These are phyloP conservation scores for Calosoma granatense DNA, from an alignment of 1,140 invertebrate species.

Conservation along the genomic window DNA sequence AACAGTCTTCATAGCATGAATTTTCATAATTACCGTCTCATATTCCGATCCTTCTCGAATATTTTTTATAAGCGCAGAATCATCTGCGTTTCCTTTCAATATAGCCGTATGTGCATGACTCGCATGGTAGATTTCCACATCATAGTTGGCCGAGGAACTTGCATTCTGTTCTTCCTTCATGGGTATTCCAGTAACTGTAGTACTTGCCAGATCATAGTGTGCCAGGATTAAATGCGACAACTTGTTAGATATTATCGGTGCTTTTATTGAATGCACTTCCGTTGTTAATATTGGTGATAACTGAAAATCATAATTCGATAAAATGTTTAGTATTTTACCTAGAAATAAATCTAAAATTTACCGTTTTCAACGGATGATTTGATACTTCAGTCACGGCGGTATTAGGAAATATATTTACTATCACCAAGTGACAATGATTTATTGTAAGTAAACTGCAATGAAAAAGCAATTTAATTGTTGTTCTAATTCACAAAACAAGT, in stretches of 20 bases:
- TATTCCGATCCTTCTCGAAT: conserved; percentile 42
- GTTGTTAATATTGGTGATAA: conserved; percentile 52
- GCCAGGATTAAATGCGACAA: conserved; percentile 64
- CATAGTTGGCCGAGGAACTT: conserved; percentile 94
- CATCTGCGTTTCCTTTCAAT: conserved; percentile 45
- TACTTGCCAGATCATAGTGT: conserved; percentile 88
- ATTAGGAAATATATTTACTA: conserved; percentile 78
- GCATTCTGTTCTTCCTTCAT: conserved; percentile 99
- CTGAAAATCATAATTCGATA: conserved; percentile 30
- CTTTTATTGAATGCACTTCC: conserved; percentile 61
- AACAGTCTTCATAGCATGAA: background rate
- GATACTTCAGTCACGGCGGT: conserved; percentile 63
- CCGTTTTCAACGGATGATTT: conserved; percentile 52
- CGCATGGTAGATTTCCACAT: conserved; percentile 91
- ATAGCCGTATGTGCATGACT: conserved; percentile 72
- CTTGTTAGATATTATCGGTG: conserved; percentile 50
- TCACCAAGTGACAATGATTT: conserved; percentile 78
- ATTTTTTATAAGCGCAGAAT: conserved; percentile 37
- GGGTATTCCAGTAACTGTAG: conserved; percentile 94
- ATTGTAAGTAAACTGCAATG: conserved; percentile 64
- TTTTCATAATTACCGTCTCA: conserved; percentile 41
- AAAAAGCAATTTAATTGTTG: conserved; percentile 20
- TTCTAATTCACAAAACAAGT: background rate
- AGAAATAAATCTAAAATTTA: conserved; percentile 30
- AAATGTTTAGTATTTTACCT: conserved; percentile 19